phyloP scores from a whole-genome alignment of 2,797 vertebrate species.

The Cryptoprocta ferox region DNA sequence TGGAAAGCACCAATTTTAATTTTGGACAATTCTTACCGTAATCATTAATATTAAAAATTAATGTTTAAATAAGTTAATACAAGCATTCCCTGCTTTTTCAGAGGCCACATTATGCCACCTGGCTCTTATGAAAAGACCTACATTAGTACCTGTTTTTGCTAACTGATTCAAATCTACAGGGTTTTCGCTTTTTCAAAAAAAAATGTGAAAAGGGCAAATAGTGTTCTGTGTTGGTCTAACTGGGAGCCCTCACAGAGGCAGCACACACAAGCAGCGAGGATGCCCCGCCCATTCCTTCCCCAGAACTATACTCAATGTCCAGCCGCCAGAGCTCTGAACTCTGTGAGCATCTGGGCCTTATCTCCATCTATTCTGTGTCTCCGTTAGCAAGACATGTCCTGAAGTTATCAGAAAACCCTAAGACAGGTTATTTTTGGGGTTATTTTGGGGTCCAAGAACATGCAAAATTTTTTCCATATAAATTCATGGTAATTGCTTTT shows the following conservation, averaged over 20 bases:
- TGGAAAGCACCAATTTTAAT: background rate
- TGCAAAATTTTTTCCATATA: background rate
- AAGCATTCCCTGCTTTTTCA: background rate
- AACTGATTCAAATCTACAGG: background rate
- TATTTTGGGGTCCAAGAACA: background rate
- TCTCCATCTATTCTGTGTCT: background rate
- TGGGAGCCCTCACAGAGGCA: background rate
- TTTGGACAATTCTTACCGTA: background rate
- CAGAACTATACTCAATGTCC: background rate
- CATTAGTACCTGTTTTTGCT: background rate
- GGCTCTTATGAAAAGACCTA: background rate
- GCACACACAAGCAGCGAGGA: accelerated
- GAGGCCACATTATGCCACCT: background rate
- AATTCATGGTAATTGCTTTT: background rate
- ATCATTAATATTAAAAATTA: background rate
- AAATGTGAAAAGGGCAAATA: background rate
- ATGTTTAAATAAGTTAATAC: background rate
- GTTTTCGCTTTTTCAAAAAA: background rate
- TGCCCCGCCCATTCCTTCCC: background rate
- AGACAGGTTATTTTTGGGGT: background rate
- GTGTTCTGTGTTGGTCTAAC: background rate
- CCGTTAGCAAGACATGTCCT: background rate
- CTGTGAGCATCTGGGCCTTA: background rate
- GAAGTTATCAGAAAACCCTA: background rate
- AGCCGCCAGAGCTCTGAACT: background rate